A percentile compares a stretch with the other conserved stretches of the same genome.
Evolutionary conservation across 2,888 invertebrate genomes (phyloP).

Genomic region (Polyploca ridens): DNA sequence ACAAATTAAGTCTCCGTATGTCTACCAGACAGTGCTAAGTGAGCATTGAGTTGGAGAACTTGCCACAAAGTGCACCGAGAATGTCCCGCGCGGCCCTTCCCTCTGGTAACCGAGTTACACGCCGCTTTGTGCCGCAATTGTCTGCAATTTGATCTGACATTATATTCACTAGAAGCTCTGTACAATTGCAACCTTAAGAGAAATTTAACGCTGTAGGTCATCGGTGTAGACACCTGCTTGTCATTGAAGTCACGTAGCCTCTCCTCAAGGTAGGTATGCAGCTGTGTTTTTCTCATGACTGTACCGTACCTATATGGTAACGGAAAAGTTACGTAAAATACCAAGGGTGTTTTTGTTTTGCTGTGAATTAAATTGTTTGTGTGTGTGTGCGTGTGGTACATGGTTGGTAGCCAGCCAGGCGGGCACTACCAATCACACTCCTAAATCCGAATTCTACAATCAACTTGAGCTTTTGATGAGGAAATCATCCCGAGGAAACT

Average conservation of each 20-base stretch:
- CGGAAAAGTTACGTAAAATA: neutral
- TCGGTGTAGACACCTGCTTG: neutral
- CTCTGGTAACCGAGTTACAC: conserved; percentile 19
- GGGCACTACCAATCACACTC: no score
- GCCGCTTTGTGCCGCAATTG: conserved; percentile 23
- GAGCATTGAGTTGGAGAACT: neutral
- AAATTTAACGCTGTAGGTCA: neutral
- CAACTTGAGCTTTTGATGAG: no score
- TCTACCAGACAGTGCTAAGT: neutral
- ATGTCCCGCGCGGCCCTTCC: neutral
- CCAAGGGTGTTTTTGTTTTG: neutral
- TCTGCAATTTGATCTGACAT: conserved; percentile 22
- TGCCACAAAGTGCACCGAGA: conserved; percentile 5
- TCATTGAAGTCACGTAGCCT: neutral
- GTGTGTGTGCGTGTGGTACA: no score
- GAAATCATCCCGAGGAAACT: no score
- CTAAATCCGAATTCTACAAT: no score
- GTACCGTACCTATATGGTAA: neutral
- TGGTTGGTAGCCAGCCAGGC: no score
- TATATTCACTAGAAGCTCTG: neutral
- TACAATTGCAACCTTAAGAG: neutral
- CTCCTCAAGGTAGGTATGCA: conserved; percentile 7
- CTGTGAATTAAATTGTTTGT: no score
- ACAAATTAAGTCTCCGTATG: neutral
- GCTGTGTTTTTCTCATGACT: neutral